A percentile compares a stretch with the other conserved stretches of the same genome.
Evolutionary conservation across 2,113 vertebrate genomes (phyloP).

Genomic region (mouse (Mus musculus)): GRCm39 chr6:71394501-71395000

Average conservation of each 20-base stretch:
- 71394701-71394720: background rate
- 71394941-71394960: background rate
- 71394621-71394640: background rate
- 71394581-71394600: background rate
- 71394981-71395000: background rate
- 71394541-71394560: slow-evolving; percentile 25
- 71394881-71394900: background rate
- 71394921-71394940: background rate
- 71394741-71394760: slow-evolving; percentile 40
- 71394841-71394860: background rate
- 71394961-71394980: background rate
- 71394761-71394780: slow-evolving; percentile 32
- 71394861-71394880: background rate
- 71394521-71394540: background rate
- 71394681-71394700: slow-evolving; percentile 20
- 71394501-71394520: background rate
- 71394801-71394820: background rate
- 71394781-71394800: slow-evolving; percentile 35
- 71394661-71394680: background rate
- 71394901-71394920: background rate
- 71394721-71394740: background rate
- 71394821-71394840: background rate
- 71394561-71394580: background rate
- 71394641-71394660: background rate
- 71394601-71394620: slow-evolving; percentile 22